Conservation (phyloP, 2,113 vertebrate genomes). For the Vulpes ferrilata region DNA sequence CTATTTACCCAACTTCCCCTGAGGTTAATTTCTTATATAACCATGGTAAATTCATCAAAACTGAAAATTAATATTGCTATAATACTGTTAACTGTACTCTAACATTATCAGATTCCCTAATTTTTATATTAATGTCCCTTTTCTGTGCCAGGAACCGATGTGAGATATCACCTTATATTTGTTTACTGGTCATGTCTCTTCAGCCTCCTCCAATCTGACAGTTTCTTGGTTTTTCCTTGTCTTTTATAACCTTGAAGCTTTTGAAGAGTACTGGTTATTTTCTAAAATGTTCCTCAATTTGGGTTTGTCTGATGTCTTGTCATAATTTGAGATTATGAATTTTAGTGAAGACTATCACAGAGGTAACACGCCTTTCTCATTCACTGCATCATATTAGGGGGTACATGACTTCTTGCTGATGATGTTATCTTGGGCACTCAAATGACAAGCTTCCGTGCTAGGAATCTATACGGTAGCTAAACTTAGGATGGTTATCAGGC, state of each 20-base stretch:
- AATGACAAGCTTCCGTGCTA: neutral
- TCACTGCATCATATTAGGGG: neutral
- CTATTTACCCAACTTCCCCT: neutral
- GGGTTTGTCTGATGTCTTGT: neutral
- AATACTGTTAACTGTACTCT: neutral
- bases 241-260: conserved; percentile 30
- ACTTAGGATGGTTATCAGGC: neutral
- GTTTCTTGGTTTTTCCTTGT: neutral
- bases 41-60: neutral
- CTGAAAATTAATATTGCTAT: neutral
- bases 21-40: conserved; percentile 6
- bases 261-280: neutral
- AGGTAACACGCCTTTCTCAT: neutral
- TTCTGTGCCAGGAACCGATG: neutral
- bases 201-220: neutral
- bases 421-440: neutral
- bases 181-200: neutral
- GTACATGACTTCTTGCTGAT: neutral
- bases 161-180: neutral
- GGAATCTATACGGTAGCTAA: neutral
- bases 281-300: neutral
- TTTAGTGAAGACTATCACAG: neutral
- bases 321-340: conserved; percentile 9
- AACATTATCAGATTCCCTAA: neutral
- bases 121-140: neutral